Percentiles rank a stretch among this genome's conserved stretches.
phyloP scores from a whole-genome alignment of 2,797 vertebrate species.

The Sphenopsis melanotis region DNA sequence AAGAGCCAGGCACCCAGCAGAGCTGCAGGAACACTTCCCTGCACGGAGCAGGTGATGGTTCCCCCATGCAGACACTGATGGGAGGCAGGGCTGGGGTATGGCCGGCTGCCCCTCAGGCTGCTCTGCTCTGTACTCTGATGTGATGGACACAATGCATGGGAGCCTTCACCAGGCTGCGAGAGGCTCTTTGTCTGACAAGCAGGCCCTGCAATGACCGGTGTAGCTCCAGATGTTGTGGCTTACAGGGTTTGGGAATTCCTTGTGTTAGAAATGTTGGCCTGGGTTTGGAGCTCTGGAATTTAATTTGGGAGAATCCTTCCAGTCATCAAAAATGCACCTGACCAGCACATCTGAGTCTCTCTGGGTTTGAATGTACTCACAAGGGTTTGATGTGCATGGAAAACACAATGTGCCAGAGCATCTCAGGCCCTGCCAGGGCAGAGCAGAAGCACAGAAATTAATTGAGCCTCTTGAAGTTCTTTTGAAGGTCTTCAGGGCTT shows the following conservation, averaged over 20 bases:
- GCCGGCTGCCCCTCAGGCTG: neutral
- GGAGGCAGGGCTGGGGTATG: neutral
- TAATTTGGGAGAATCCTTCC: neutral
- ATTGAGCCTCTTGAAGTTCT: neutral
- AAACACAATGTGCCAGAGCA: neutral
- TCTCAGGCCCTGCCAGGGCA: neutral
- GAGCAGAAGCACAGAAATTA: neutral
- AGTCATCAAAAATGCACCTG: neutral
- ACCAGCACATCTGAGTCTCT: neutral
- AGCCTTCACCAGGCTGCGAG: neutral
- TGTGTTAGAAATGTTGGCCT: neutral
- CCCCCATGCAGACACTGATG: accelerated
- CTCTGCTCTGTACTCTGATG: neutral
- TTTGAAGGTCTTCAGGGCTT: neutral
- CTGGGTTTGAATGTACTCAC: neutral
- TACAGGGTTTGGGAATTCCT: neutral
- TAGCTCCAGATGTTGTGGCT: neutral
- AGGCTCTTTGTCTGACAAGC: neutral
- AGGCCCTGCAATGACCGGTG: neutral
- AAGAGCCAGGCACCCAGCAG: neutral
- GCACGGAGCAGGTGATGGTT: neutral
- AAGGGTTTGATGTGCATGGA: neutral
- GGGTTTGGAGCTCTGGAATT: neutral
- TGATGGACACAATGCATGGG: neutral
- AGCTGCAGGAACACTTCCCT: neutral